Evolutionary conservation across 2,888 invertebrate genomes (phyloP), one percentile per base, ranked within the genome.

Genomic region (Harpalus rubripes): DNA sequence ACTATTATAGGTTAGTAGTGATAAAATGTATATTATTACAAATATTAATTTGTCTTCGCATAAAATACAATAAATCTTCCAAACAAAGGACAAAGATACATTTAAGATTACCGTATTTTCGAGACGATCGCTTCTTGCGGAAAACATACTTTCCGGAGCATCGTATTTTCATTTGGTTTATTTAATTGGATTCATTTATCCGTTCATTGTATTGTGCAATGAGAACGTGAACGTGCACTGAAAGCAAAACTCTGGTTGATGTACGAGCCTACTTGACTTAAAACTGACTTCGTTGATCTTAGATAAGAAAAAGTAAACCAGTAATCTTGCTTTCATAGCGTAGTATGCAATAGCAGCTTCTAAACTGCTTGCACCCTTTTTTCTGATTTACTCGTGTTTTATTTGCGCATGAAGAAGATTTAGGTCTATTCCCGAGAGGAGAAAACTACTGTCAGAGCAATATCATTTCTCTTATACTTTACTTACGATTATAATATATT

Each of bases 361-460:
- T 6, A 5, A 5, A 32, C 32, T 3, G 3, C 5, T 32, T 5
- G 61, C 26, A 7, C 16, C 26, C 74, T 76, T 56, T 22, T 39
- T 76, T 52, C 74, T 56, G 74, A 76, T 44, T 76, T 76, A 44
- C 74, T 56, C 74, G 15, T 41, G 44, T 74, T 39, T 74, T 74
- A 74, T 74, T 74, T 74, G 41, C 44, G 41, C 15, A 18, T 32
- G 6, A 5, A 32, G 32, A 32, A 6, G 32, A 32, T 32, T 32
- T 5, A 32, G 5, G 3, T 3, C 22, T 22, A 22, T 22, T 22
- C 22, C 22, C 22, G 1, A 22, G 22, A 22, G 22, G 22, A 22
- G 22, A 22, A 22, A 22, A 22, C 22, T 22, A 22, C 22, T 3
- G 22, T 22, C 22, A 22, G 1, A 22, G 22, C 22, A 3, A 22